Percentiles rank a stretch among this genome's conserved stretches.
Evolutionary conservation across 2,888 invertebrate genomes (phyloP).

Genomic region (Hyalella azteca): DNA sequence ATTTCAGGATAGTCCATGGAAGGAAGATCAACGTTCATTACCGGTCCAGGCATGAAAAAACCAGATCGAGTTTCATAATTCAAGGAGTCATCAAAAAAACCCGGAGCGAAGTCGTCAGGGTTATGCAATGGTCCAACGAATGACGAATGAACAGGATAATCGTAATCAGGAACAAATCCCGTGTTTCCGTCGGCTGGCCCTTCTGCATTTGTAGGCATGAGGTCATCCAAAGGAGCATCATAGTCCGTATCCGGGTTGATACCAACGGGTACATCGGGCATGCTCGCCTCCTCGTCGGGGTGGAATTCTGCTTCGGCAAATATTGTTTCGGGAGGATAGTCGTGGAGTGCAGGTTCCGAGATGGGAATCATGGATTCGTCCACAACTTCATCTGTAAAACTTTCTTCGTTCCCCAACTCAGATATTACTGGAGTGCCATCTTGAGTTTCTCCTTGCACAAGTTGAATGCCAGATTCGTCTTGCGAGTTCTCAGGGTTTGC

Average conservation of each 20-base stretch:
- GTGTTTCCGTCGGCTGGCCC: too few species aligned
- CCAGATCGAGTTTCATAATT: not conserved
- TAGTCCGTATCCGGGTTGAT: not conserved
- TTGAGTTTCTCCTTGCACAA: slow-evolving; percentile 9
- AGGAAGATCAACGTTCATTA: slow-evolving; percentile 7
- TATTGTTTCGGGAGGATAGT: slow-evolving; percentile 3
- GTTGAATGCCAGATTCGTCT: not conserved
- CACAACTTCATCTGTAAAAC: not conserved
- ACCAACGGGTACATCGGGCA: not conserved
- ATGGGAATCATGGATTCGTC: not conserved
- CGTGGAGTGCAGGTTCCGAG: not conserved
- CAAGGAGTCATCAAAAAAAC: not conserved
- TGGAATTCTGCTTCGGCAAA: not conserved
- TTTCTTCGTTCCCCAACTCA: not conserved
- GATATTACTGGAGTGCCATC: slow-evolving; percentile 4
- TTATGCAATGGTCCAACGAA: slow-evolving; percentile 15
- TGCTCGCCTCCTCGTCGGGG: not conserved
- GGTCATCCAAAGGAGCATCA: not conserved
- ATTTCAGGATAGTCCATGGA: not conserved
- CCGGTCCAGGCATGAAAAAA: not conserved
- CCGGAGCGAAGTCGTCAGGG: not conserved
- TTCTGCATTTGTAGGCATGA: not conserved
- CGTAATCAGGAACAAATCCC: not conserved
- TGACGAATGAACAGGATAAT: not conserved
- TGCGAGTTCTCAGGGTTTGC: not conserved